Percentiles rank a stretch among this genome's conserved stretches.
Conservation (phyloP, 2,113 vertebrate species). For the Leptodactylus fuscus region DNA sequence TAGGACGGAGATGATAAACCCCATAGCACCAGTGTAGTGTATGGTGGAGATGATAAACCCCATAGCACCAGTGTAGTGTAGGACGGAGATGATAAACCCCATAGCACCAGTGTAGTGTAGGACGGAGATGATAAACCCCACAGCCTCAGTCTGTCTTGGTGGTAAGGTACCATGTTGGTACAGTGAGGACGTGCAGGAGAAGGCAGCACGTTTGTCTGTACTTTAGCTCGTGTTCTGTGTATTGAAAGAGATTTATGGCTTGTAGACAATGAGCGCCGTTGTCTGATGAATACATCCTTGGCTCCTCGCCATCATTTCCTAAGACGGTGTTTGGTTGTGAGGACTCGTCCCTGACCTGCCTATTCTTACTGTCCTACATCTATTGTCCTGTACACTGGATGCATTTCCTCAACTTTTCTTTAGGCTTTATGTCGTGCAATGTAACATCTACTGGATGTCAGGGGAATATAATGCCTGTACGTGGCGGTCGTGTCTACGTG, state of each 20-base stretch:
- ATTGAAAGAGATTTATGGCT: not conserved
- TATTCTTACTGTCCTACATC: not conserved
- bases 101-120: too few relatives aligned
- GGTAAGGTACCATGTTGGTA: too few relatives aligned
- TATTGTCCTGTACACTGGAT: not conserved
- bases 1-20: too few relatives aligned
- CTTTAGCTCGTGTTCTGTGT: not conserved
- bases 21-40: too few relatives aligned
- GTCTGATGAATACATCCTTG: slow-evolving; percentile 9
- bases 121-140: too few relatives aligned
- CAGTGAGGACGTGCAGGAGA: not conserved
- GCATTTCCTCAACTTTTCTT: not conserved
- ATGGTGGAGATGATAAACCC: too few relatives aligned
- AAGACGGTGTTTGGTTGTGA: not conserved
- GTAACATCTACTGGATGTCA: not conserved
- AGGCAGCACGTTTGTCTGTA: not conserved
- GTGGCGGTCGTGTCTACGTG: not conserved
- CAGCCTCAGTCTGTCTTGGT: too few relatives aligned
- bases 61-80: too few relatives aligned
- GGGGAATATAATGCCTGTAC: not conserved
- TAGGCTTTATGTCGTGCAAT: not conserved
- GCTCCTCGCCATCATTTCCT: not conserved
- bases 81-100: too few relatives aligned
- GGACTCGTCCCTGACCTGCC: not conserved
- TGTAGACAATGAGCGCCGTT: not conserved